These are phyloP conservation scores for Isurus oxyrinchus DNA, from an alignment of 2,113 vertebrate genomes.

Conservation along the genomic window DNA sequence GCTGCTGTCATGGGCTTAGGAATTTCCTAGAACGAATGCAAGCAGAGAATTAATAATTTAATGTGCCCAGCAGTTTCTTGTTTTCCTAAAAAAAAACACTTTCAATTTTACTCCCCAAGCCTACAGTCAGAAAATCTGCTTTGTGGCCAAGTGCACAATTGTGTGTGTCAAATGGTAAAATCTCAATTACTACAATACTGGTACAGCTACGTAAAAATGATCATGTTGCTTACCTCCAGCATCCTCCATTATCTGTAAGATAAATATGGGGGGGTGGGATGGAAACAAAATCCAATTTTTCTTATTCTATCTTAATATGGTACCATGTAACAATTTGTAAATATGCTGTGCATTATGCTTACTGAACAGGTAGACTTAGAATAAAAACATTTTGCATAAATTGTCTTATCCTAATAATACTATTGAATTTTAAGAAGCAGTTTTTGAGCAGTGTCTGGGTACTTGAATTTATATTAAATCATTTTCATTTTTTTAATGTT, in stretches of 20 bases:
- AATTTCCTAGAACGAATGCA: conserved; percentile 19
- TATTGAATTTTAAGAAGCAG: not conserved
- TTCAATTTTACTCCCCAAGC: conserved; percentile 6
- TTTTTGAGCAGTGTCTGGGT: not conserved
- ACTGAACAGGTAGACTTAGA: not conserved
- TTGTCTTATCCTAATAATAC: too few relatives aligned
- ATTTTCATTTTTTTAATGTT: not conserved
- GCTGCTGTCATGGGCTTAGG: conserved; percentile 1
- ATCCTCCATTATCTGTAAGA: not conserved
- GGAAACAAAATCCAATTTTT: conserved; percentile 9
- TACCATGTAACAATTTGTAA: not conserved
- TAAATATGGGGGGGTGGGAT: not conserved
- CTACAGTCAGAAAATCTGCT: not conserved
- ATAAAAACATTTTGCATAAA: not conserved
- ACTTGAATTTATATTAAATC: not conserved
- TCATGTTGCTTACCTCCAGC: not conserved
- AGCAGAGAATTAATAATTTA: conserved; percentile 22
- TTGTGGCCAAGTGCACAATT: conserved; percentile 22
- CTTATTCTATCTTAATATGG: not conserved
- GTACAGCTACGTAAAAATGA: not conserved
- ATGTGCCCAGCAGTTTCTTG: not conserved
- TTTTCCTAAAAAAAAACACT: conserved; percentile 10
- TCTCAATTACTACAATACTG: conserved; percentile 11
- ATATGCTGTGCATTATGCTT: not conserved
- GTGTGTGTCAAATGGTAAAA: not conserved